These are phyloP conservation scores for Plagodis pulveraria DNA, from an alignment of 2,888 invertebrate genomes.

Conservation along the genomic window DNA sequence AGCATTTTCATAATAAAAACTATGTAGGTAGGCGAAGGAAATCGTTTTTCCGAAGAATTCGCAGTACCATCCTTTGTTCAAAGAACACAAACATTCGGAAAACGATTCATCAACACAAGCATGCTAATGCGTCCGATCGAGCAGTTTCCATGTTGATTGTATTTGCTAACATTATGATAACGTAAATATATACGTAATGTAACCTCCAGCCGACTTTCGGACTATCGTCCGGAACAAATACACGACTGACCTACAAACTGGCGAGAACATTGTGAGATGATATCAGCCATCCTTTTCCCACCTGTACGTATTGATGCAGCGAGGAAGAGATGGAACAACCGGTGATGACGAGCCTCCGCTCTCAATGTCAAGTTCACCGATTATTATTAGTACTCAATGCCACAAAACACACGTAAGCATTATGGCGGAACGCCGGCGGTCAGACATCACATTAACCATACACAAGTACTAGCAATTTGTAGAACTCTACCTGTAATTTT, in stretches of 20 bases:
- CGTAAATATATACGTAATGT: conserved; percentile 72
- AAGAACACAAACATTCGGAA: conserved; percentile 3
- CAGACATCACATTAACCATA: conserved; percentile 42
- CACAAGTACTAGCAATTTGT: conserved; percentile 7
- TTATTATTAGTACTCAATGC: conserved; percentile 84
- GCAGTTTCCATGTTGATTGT: conserved; percentile 48
- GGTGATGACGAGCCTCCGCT: conserved; percentile 80
- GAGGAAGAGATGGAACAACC: conserved; percentile 67
- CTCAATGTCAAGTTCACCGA: conserved; percentile 85
- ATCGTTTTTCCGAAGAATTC: neutral
- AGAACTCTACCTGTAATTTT: conserved; percentile 1
- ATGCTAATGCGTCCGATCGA: conserved; percentile 43
- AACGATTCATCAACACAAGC: conserved; percentile 15
- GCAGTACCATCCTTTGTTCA: neutral
- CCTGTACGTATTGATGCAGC: conserved; percentile 54
- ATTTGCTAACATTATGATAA: conserved; percentile 57
- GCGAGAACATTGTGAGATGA: conserved; percentile 73
- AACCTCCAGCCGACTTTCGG: conserved; percentile 85
- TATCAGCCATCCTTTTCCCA: conserved; percentile 67
- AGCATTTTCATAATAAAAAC: neutral
- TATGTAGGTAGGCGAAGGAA: neutral
- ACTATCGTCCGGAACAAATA: conserved; percentile 82
- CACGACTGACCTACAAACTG: conserved; percentile 84
- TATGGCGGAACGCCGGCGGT: conserved; percentile 57
- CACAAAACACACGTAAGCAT: conserved; percentile 78